phyloP scores from a whole-genome alignment of 1,140 invertebrate species.

The Belonocnema kinseyi region DNA sequence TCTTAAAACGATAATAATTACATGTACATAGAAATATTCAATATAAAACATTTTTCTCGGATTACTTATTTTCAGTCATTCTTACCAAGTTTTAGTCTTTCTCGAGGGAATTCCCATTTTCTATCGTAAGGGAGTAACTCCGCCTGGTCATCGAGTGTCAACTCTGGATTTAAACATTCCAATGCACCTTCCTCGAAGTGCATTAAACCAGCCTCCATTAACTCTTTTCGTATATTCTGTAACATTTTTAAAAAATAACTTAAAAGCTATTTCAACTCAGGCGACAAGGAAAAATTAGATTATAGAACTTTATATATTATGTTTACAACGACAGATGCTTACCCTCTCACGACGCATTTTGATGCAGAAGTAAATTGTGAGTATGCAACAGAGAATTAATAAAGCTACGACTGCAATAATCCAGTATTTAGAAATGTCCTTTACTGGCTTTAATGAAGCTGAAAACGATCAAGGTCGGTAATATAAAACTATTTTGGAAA shows the following conservation, averaged over 20 bases:
- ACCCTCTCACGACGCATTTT: slow-evolving; percentile 79
- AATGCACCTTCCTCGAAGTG: slow-evolving; percentile 88
- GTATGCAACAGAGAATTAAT: slow-evolving; percentile 68
- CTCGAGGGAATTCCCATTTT: slow-evolving; percentile 92
- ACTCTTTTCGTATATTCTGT: slow-evolving; percentile 78
- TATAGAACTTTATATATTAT: slow-evolving; percentile 6
- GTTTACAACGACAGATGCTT: slow-evolving; percentile 46
- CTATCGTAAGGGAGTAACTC: slow-evolving; percentile 93
- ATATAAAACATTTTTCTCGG: too few species aligned
- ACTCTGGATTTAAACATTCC: slow-evolving; percentile 90
- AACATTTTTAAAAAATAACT: slow-evolving; percentile 16
- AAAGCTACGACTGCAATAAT: slow-evolving; percentile 74
- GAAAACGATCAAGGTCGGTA: too few species aligned
- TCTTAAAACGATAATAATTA: too few species aligned
- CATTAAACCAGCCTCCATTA: slow-evolving; percentile 81
- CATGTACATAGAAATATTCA: too few species aligned
- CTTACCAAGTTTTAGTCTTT: slow-evolving; percentile 88
- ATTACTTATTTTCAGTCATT: slow-evolving; percentile 32
- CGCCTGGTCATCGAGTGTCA: slow-evolving; percentile 93
- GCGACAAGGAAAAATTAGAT: slow-evolving; percentile 1
- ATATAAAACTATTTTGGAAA: too few species aligned
- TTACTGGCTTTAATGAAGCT: slow-evolving; percentile 41
- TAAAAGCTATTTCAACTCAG: neutral
- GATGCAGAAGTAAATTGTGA: slow-evolving; percentile 75
- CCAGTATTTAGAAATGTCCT: slow-evolving; percentile 54